Evolutionary conservation across 1,140 invertebrate species (phyloP), one percentile per base, ranked within the genome.

Genomic region (Spodoptera litura): DNA sequence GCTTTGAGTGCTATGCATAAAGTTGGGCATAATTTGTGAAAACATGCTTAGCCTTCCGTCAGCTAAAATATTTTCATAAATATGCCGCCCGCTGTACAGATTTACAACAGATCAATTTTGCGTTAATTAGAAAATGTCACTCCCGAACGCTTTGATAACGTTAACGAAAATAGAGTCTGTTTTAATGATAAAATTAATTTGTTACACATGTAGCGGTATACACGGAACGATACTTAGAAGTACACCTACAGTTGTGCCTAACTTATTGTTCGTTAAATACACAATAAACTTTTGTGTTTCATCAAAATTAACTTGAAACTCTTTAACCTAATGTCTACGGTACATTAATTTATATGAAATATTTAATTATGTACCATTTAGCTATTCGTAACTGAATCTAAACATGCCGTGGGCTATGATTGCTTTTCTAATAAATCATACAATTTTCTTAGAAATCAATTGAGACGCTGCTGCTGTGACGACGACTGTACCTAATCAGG

Each of bases 111-210:
- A 71, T 71, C 51, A 56, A 71, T 71, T 71, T 71, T 56, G 68
- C 31, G 38, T 71, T 71, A 71, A 71, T 71, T 71, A 71, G 68
- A 71, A 71, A 71, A 71, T 71, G 68, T 71, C 68, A 71, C 68
- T 70, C 68, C 52, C 64, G 11, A 71, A 71, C 25, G 52, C 52
- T 71, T 56, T 71, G 68, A 56, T 27, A 71, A 52, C 68, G 52
- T 71, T 15, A 55, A 53, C 51, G 68, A 71, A 71, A 56, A 71
- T 38, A 71, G 25, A 15, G 31, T 35, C 51, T 55, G 27, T 15
- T 71, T 71, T 55, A 55, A 71, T 27, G 27, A 35, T 15, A 20
- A 51, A 55, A 71, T 71, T 71, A 71, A 71, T 71, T 55, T 35
- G 51, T 12, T 38, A 55, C 52, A 71, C 51, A 71, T 15, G 64